Conservation (phyloP, 2,888 invertebrate species). For the Aethes cnicana region DNA sequence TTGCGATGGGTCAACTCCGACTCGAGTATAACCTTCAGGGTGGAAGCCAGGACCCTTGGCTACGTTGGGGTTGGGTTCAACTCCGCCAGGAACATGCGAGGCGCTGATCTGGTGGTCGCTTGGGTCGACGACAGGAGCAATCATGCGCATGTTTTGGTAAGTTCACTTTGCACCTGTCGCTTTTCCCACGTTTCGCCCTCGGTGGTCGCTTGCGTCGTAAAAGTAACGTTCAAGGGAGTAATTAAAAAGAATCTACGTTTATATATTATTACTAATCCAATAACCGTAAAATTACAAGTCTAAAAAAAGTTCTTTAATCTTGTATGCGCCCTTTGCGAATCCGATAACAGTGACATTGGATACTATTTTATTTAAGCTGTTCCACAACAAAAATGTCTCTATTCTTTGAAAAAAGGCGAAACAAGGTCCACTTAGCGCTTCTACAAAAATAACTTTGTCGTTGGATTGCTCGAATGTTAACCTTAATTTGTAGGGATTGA, state of each 20-base stretch:
- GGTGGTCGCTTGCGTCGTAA: constrained; percentile 21
- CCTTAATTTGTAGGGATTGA: constrained; percentile 28
- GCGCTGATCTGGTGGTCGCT: constrained; percentile 93
- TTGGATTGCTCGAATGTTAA: constrained; percentile 26
- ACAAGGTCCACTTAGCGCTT: constrained; percentile 10
- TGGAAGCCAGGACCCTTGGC: constrained; percentile 91
- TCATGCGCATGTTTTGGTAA: constrained; percentile 90
- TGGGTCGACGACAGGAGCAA: constrained; percentile 90
- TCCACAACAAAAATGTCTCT: constrained; percentile 27
- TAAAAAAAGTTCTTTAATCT: too few relatives aligned
- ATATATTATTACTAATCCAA: too few relatives aligned
- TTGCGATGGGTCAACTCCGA: constrained; percentile 89
- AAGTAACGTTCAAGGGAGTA: background rate
- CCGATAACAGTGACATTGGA: constrained; percentile 24
- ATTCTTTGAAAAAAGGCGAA: constrained; percentile 19
- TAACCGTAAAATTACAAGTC: too few relatives aligned
- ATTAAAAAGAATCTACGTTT: constrained; percentile 12
- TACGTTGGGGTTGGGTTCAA: constrained; percentile 95
- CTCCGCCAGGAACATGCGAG: constrained; percentile 88
- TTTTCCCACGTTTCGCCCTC: constrained; percentile 20
- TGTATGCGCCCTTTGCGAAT: constrained; percentile 21
- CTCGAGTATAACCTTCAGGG: constrained; percentile 90
- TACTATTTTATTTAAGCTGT: constrained; percentile 20
- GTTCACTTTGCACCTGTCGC: constrained; percentile 61
- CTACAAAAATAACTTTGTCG: constrained; percentile 16